phyloP scores from a whole-genome alignment of 2,113 vertebrate genomes.

The Ceyx melanurus region DNA sequence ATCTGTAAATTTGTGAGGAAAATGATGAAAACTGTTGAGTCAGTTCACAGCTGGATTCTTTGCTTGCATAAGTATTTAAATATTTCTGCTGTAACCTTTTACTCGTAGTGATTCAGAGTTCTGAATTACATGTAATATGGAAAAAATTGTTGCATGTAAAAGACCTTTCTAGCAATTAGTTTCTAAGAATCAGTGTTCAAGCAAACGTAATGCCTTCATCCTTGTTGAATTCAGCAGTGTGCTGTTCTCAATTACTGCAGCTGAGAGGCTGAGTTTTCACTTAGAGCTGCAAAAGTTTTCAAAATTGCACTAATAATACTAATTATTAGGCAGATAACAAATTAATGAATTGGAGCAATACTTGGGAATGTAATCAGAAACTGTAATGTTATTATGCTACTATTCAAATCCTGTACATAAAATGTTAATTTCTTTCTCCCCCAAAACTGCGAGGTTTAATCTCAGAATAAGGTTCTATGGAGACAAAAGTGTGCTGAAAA shows the following conservation, averaged over 20 bases:
- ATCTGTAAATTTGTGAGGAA: background rate
- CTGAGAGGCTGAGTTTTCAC: background rate
- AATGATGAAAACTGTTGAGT: background rate
- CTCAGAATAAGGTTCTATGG: background rate
- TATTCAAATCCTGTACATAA: background rate
- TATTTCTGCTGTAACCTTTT: background rate
- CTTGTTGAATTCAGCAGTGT: background rate
- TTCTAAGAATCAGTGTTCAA: background rate
- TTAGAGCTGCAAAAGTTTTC: background rate
- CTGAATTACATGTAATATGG: background rate
- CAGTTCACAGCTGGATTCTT: background rate
- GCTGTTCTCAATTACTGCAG: background rate
- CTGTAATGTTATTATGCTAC: background rate
- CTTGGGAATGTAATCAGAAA: background rate
- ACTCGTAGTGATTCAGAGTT: background rate
- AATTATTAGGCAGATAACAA: background rate
- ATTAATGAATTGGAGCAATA: background rate
- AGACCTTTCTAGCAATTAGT: background rate
- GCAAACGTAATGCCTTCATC: background rate
- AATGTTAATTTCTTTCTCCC: background rate
- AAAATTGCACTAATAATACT: background rate
- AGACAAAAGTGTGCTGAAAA: background rate
- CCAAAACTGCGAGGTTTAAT: accelerated
- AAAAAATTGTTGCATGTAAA: background rate
- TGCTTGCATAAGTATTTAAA: background rate